Base-by-base conservation (phyloP, 2,888 invertebrate genomes). In the Myopa tessellatipennis region DNA sequence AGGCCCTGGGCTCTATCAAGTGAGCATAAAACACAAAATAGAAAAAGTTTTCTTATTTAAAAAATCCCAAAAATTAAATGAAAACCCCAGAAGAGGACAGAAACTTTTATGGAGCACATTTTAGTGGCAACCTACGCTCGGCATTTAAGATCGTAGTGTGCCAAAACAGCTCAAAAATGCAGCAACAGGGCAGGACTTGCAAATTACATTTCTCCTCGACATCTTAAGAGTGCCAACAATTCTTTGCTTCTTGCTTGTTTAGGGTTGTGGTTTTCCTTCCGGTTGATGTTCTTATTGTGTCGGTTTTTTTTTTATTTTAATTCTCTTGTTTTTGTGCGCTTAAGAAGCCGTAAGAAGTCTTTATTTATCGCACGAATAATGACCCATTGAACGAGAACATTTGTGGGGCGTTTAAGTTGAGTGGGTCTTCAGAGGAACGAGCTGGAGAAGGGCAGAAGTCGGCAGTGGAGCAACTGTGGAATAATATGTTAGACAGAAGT, bases 311-410 rank as follows among this genome's bases (percentile, higher is more conserved):
- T 60, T 61, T 61, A 18, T 61, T 73, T 36, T 26, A 26, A 26
- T 26, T 26, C 2, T 26, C 1, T 40, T 73, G 73, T 61, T 61
- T 16, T 4, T 45, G 26, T 26, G 38, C n/a, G 38, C 58, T n/a
- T 61, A 63, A 73, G 73, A 63, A 73, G 73, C 73, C 45, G 61
- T 45, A 73, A 73, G 40, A 45, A 61, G 63, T 63, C 16, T 73
- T 73, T 45, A 73, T 34, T 61, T 63, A 10, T 26, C 12, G 16
- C 60, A 63, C 61, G 73, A 26, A 26, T 1, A 26, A 73, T 73
- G 73, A 73, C 73, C 73, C 61, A 73, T 45, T 73, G 73, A 73
- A 63, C 63, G 73, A 45, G 72, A 73, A 73, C 26, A 63, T 34
- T 63, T 18, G 26, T 34, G 63, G 26, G 34, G 63, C 26, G 14